phyloP scores from a whole-genome alignment of 2,888 invertebrate species.

The Eumerus sabulonum region DNA sequence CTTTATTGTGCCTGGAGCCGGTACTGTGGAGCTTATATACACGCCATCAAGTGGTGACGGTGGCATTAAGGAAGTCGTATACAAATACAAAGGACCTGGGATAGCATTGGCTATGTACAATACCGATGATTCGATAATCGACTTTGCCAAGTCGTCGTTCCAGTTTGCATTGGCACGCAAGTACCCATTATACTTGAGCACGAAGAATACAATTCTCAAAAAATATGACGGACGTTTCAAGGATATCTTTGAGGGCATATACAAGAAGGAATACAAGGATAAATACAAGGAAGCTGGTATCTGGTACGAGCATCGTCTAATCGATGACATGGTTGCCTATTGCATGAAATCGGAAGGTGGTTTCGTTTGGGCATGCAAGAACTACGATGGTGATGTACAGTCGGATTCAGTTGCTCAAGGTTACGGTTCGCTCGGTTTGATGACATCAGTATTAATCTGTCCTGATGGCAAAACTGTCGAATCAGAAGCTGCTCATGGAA shows the following conservation, averaged over 20 bases:
- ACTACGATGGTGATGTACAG: slow-evolving; percentile 99
- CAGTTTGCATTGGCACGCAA: slow-evolving; percentile 91
- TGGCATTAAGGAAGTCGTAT: slow-evolving; percentile 86
- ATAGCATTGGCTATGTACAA: slow-evolving; percentile 98
- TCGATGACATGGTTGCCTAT: slow-evolving; percentile 99
- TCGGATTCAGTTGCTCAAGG: slow-evolving; percentile 99
- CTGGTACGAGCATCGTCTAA: slow-evolving; percentile 99
- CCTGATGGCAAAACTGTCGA: slow-evolving; percentile 99
- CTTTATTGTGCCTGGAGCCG: slow-evolving; percentile 94
- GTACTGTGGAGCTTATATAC: slow-evolving; percentile 91
- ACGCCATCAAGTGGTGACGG: slow-evolving; percentile 83
- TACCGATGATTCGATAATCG: slow-evolving; percentile 94
- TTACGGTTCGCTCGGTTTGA: slow-evolving; percentile 96
- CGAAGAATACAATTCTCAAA: slow-evolving; percentile 98
- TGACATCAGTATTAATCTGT: slow-evolving; percentile 98
- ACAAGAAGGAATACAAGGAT: slow-evolving; percentile 91
- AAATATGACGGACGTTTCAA: slow-evolving; percentile 98
- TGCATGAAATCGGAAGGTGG: slow-evolving; percentile 99
- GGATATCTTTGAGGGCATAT: slow-evolving; percentile 97
- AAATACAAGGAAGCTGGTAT: slow-evolving; percentile 91
- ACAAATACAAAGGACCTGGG: slow-evolving; percentile 92
- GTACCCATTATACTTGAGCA: slow-evolving; percentile 95
- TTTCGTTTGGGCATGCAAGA: slow-evolving; percentile 99
- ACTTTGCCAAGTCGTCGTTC: slow-evolving; percentile 97
- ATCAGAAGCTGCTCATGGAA: slow-evolving; percentile 99